Evolutionary conservation across 2,113 vertebrate species (phyloP).

Genomic region (Amphiprion ocellaris): DNA sequence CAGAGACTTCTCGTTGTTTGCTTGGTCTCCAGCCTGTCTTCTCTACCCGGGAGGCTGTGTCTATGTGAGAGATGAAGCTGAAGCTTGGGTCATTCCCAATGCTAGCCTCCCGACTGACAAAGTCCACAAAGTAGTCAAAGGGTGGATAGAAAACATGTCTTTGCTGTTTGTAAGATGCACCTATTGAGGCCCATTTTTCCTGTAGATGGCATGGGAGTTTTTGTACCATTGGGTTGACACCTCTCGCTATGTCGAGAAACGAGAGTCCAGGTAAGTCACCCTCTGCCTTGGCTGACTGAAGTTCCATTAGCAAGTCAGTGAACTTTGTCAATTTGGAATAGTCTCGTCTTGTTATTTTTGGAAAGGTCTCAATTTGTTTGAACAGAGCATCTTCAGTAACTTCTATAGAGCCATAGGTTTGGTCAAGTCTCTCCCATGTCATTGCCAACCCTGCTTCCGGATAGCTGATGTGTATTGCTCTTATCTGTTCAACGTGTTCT

Average conservation of each 20-base stretch:
- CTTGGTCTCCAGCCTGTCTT: not conserved
- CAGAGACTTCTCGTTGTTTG: slow-evolving; percentile 8
- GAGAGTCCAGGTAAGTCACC: slow-evolving; percentile 38
- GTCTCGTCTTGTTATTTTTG: too few species aligned
- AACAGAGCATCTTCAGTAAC: slow-evolving; percentile 41
- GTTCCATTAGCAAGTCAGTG: slow-evolving; percentile 34
- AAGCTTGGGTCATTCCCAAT: slow-evolving; percentile 24
- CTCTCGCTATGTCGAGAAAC: slow-evolving; percentile 37
- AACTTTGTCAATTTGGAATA: too few species aligned
- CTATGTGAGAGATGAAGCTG: not conserved
- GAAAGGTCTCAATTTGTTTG: slow-evolving; percentile 9
- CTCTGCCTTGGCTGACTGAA: slow-evolving; percentile 16
- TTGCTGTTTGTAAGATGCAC: slow-evolving; percentile 39
- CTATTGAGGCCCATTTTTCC: slow-evolving; percentile 51
- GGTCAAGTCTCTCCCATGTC: slow-evolving; percentile 44
- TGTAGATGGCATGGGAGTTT: slow-evolving; percentile 48
- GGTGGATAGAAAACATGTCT: slow-evolving; percentile 29
- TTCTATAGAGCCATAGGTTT: slow-evolving; percentile 31
- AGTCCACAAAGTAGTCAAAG: slow-evolving; percentile 47
- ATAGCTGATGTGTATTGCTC: slow-evolving; percentile 36
- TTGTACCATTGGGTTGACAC: slow-evolving; percentile 39
- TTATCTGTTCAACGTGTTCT: too few species aligned
- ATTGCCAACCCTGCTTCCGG: slow-evolving; percentile 29
- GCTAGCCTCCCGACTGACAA: slow-evolving; percentile 36
- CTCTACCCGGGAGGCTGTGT: not conserved